Base-by-base conservation (phyloP, 2,797 vertebrate species). In the Myiotriccus ornatus region DNA sequence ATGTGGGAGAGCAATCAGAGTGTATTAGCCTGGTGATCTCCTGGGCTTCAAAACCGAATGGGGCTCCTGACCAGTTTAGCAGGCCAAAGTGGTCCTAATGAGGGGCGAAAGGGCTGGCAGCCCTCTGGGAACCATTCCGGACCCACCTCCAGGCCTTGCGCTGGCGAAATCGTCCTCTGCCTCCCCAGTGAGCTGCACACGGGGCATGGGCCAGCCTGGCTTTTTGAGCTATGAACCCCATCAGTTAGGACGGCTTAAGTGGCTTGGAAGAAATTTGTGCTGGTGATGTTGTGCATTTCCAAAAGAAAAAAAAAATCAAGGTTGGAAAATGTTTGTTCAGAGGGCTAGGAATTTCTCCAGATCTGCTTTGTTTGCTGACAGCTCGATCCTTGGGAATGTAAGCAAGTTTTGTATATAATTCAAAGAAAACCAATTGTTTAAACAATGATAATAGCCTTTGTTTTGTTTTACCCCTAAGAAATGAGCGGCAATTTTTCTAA, bases 341-440 rank as follows among this genome's bases (percentile, higher is more conserved):
- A 89, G 79, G 28, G 76, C 35, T 87, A 93, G 83, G 92, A 95
- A 96, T 94, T 96, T 90, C 87, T 95, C 71, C 94, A 93, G 93
- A 87, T 71, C 90, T 94, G 91, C 81, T 94, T 97, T 96, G 90
- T 89, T 96, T 94, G 94, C 93, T 23, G 84, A 92, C 92, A 95
- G 78, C 89, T 94, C 44, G 71, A 95, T 96, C 88, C 89, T 97
- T 96, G 95, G 95, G 95, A 96, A 94, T 92, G 87, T 93, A 94
- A 93, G 95, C 95, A 94, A 94, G 89, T 96, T 96, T 95, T 97
- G 94, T 97, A 94, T 96, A 95, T 96, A 93, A 96, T 70, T 97
- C 91, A 94, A 95, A 96, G 96, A 96, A 96, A 97, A 93, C 74
- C 95, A 90, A 94, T 97, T 96, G 96, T 95, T 97, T 95, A 96